Evolutionary conservation across 2,113 vertebrate genomes (phyloP).

Genomic region (Boleophthalmus pectinirostris): DNA sequence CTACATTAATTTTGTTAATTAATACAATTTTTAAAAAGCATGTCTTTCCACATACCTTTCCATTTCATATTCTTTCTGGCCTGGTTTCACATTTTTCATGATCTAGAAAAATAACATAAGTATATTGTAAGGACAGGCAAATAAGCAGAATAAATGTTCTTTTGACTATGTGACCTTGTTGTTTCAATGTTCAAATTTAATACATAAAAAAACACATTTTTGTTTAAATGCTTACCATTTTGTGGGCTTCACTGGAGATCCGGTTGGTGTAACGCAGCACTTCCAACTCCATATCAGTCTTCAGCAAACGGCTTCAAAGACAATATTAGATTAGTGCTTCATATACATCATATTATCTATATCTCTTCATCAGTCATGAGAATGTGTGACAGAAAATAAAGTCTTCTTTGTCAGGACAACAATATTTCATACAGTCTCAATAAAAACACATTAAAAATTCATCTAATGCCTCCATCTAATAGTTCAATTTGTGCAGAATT

Average conservation of each 20-base stretch:
- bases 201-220: not conserved
- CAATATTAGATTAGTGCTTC: not conserved
- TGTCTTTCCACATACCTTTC: constrained; percentile 61
- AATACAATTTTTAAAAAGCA: not conserved
- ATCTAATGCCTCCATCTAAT: constrained; percentile 15
- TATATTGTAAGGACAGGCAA: not conserved
- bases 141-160: not conserved
- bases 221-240: constrained; percentile 80
- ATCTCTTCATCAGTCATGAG: not conserved
- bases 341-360: not conserved
- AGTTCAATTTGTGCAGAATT: not conserved
- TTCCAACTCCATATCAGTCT: constrained; percentile 97
- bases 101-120: constrained; percentile 43
- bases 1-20: too few species aligned
- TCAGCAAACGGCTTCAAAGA: constrained; percentile 85
- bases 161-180: not conserved
- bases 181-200: not conserved
- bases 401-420: not conserved
- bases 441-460: constrained; percentile 7
- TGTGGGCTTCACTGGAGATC: constrained; percentile 96
- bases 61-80: constrained; percentile 75
- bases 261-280: constrained; percentile 94
- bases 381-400: not conserved
- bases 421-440: not conserved
- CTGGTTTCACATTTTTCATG: constrained; percentile 73